Conservation (phyloP, 1,140 invertebrate genomes). For the Trachelipus rathkii region DNA sequence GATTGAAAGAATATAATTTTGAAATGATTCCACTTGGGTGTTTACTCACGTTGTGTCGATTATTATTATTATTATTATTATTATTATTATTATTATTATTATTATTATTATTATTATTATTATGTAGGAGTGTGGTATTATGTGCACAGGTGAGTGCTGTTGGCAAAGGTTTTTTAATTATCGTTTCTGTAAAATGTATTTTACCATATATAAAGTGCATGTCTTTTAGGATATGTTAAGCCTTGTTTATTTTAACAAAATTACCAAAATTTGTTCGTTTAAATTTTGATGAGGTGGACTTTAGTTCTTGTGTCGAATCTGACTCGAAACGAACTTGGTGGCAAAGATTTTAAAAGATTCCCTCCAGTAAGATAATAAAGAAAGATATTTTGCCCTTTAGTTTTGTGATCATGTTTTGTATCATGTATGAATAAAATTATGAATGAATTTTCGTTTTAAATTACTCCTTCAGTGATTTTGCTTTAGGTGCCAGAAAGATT, state of each 20-base stretch:
- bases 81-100: conserved; percentile 5
- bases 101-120: conserved; percentile 9
- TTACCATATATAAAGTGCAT: too few species aligned
- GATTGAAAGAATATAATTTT: neutral
- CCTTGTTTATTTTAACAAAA: neutral
- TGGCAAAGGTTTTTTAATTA: too few species aligned
- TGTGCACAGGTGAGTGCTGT: too few species aligned
- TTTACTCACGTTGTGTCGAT: too few species aligned
- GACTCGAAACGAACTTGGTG: neutral
- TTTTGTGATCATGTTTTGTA: conserved; percentile 10
- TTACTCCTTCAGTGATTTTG: neutral
- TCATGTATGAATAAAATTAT: conserved; percentile 9
- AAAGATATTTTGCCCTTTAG: conserved; percentile 10
- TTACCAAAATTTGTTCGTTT: neutral
- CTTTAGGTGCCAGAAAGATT: too few species aligned
- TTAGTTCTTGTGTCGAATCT: neutral
- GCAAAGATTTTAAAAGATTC: neutral
- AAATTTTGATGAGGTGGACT: neutral
- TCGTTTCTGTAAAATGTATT: too few species aligned
- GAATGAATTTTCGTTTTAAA: neutral
- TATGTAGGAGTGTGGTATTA: neutral
- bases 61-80: neutral
- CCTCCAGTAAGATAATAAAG: neutral
- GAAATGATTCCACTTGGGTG: too few species aligned
- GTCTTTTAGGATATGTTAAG: too few species aligned